Conservation (phyloP, 2,888 invertebrate genomes). For the Hipparchia sbordonii region DNA sequence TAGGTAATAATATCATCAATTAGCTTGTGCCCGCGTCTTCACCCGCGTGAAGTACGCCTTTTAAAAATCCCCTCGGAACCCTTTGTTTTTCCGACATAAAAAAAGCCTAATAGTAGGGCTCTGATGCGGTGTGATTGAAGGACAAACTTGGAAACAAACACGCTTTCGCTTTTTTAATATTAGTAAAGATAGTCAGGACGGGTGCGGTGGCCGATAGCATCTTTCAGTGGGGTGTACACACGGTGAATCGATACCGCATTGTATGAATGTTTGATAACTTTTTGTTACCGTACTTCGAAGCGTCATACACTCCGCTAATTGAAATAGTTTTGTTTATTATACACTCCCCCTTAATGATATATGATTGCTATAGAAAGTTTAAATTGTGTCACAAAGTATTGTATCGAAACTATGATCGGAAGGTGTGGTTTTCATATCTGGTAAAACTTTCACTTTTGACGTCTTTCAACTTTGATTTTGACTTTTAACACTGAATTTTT, state of each 20-base stretch:
- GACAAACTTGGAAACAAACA: slow-evolving; percentile 18
- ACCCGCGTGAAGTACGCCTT: no score
- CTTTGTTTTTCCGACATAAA: no score
- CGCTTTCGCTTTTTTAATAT: slow-evolving; percentile 58
- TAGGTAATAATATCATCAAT: no score
- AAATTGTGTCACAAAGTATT: slow-evolving; percentile 21
- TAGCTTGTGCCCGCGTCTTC: no score
- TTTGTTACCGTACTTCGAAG: slow-evolving; percentile 57
- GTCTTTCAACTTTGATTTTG: background rate
- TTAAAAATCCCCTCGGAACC: no score
- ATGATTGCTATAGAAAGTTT: slow-evolving; percentile 33
- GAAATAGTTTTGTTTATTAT: slow-evolving; percentile 61
- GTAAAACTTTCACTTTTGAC: background rate
- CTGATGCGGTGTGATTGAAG: no score
- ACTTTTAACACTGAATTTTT: no score
- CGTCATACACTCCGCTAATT: slow-evolving; percentile 62
- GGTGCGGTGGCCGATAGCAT: slow-evolving; percentile 74
- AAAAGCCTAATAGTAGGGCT: no score
- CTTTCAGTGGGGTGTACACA: slow-evolving; percentile 67
- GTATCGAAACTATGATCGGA: background rate
- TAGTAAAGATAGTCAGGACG: slow-evolving; percentile 64
- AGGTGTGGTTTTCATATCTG: slow-evolving; percentile 2
- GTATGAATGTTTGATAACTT: slow-evolving; percentile 77
- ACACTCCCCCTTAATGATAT: slow-evolving; percentile 38
- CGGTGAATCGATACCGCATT: slow-evolving; percentile 65